phyloP scores from a whole-genome alignment of 2,797 vertebrate genomes.

The Halcyon leucocephala region DNA sequence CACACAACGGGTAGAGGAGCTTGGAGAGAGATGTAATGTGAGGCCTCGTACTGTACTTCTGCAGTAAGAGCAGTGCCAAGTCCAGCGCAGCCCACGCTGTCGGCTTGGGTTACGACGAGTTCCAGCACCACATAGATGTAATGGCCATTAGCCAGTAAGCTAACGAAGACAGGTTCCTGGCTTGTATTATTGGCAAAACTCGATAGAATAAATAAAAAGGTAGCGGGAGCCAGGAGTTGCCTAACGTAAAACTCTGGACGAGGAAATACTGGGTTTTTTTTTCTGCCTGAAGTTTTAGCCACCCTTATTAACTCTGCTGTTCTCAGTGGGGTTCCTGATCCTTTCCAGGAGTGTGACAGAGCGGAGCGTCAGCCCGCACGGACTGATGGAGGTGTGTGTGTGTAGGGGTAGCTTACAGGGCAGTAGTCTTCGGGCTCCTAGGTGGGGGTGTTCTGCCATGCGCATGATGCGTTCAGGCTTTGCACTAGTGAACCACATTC shows the following conservation, averaged over 20 bases:
- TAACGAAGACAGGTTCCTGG: slow-evolving; percentile 55
- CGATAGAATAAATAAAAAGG: slow-evolving; percentile 27
- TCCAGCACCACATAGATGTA: not conserved
- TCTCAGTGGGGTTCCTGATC: not conserved
- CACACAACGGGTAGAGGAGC: not conserved
- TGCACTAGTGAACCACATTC: not conserved
- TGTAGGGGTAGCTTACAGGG: not conserved
- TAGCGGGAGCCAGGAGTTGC: not conserved
- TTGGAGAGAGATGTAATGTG: fast-evolving
- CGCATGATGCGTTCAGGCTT: not conserved
- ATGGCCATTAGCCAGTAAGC: not conserved
- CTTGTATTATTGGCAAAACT: slow-evolving; percentile 35
- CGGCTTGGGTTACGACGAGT: not conserved
- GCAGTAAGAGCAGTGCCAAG: not conserved
- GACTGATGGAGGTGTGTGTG: not conserved
- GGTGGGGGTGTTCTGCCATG: fast-evolving
- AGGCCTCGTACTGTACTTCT: not conserved
- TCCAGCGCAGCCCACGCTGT: not conserved
- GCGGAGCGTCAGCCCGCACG: fast-evolving
- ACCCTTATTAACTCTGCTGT: not conserved
- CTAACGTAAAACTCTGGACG: not conserved
- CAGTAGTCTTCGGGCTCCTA: not conserved
- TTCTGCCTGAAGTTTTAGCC: not conserved
- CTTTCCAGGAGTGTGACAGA: not conserved
- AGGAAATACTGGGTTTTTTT: not conserved